phyloP scores from a whole-genome alignment of 2,113 vertebrate species.

The Camarhynchus parvulus region DNA sequence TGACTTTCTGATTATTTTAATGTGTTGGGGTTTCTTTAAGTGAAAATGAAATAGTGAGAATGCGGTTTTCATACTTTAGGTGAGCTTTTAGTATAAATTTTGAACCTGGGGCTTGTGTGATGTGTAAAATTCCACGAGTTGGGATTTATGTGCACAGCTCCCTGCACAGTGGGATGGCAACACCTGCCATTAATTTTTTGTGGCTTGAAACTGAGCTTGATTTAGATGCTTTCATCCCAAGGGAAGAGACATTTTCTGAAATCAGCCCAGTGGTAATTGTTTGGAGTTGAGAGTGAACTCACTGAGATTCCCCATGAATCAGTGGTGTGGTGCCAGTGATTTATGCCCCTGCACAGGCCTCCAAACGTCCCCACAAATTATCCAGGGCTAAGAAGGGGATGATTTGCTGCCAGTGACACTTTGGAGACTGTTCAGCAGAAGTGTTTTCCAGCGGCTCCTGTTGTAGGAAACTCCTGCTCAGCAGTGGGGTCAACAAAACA shows the following conservation, averaged over 20 bases:
- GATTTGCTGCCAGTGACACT: conserved; percentile 20
- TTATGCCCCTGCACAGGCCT: background rate
- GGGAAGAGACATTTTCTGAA: conserved; percentile 17
- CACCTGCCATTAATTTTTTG: conserved; percentile 12
- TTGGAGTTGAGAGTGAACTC: conserved; percentile 17
- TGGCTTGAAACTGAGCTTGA: background rate
- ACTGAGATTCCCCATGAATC: conserved; percentile 9
- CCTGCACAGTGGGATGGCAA: background rate
- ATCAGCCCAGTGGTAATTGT: background rate
- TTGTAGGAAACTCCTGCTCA: background rate
- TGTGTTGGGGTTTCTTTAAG: background rate
- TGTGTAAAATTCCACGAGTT: background rate
- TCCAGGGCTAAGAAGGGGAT: background rate
- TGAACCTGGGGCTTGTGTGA: background rate
- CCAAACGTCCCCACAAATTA: conserved; percentile 5
- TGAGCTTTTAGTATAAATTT: background rate
- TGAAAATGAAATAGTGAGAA: background rate
- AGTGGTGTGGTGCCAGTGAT: background rate
- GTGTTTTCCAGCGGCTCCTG: background rate
- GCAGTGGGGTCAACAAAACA: background rate
- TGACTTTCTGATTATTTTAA: background rate
- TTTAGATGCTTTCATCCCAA: conserved; percentile 39
- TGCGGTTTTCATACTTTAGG: background rate
- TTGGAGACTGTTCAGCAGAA: background rate
- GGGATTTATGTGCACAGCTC: background rate